Evolutionary conservation across 2,888 invertebrate genomes (phyloP).

Genomic region (Agonopterix alstromeriana): DNA sequence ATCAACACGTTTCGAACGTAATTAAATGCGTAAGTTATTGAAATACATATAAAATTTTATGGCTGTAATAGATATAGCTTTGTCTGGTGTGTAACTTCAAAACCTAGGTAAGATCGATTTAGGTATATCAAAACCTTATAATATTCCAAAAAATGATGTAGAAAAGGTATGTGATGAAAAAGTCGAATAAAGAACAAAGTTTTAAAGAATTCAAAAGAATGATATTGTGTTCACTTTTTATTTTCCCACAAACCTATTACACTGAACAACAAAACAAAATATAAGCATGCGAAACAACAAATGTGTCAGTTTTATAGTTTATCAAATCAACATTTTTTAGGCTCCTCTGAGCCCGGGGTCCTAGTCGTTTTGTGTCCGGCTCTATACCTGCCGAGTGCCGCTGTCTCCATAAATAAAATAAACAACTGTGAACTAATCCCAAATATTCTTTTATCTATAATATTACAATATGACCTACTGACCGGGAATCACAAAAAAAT

Average conservation of each 20-base stretch:
- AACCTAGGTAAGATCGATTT: too few species aligned
- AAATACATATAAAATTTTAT: too few species aligned
- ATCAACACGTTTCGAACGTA: too few species aligned
- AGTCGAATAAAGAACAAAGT: too few species aligned
- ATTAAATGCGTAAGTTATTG: too few species aligned
- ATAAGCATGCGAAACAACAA: conserved; percentile 20
- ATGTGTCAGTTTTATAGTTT: conserved; percentile 23
- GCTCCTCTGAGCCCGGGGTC: conserved; percentile 3
- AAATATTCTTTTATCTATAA: conserved; percentile 16
- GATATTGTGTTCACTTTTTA: background rate
- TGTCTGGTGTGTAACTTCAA: too few species aligned
- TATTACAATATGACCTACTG: conserved; percentile 28
- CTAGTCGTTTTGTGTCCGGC: background rate
- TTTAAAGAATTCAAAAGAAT: too few species aligned
- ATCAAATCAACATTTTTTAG: conserved; percentile 19
- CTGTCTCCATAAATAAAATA: conserved; percentile 30
- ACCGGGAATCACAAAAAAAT: conserved; percentile 57
- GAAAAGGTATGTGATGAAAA: too few species aligned
- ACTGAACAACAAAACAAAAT: conserved; percentile 5
- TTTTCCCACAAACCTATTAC: conserved; percentile 1
- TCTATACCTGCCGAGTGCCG: conserved; percentile 10
- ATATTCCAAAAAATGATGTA: too few species aligned
- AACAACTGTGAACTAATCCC: conserved; percentile 15
- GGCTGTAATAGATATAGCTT: too few species aligned
- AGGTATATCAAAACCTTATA: too few species aligned